Conservation (phyloP, 37 sponge, comb jelly and placozoan genomes). For the Agelas oroides region DNA sequence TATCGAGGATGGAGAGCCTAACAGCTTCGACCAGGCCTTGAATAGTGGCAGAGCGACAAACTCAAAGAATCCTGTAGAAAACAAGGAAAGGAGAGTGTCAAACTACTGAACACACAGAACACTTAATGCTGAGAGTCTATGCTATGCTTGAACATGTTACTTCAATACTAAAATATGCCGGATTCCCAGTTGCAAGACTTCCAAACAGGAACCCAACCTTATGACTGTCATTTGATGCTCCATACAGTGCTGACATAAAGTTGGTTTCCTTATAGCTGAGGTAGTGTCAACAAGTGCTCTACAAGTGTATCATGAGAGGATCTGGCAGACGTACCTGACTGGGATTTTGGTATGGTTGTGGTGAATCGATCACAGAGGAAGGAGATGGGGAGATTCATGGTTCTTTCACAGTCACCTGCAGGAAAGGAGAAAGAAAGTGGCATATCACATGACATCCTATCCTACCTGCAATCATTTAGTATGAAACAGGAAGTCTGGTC, state of each 20-base stretch:
- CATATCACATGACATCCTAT: too few relatives aligned
- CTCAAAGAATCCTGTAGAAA: constrained; percentile 63
- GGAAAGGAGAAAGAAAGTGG: background rate
- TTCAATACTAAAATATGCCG: too few relatives aligned
- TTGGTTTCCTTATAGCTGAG: too few relatives aligned
- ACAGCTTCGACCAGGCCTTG: constrained; percentile 66
- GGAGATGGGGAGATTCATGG: constrained; percentile 69
- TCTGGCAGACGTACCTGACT: constrained; percentile 60
- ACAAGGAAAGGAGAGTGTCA: background rate
- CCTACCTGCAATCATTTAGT: too few relatives aligned
- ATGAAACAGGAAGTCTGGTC: too few relatives aligned
- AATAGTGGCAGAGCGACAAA: constrained; percentile 68
- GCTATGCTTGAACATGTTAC: too few relatives aligned
- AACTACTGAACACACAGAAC: too few relatives aligned
- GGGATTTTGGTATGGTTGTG: constrained; percentile 59
- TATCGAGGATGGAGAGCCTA: constrained; percentile 28
- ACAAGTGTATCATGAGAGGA: too few relatives aligned
- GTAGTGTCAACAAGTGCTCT: too few relatives aligned
- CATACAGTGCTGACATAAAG: too few relatives aligned
- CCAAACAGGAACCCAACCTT: too few relatives aligned
- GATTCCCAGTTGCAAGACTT: background rate
- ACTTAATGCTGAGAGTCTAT: background rate
- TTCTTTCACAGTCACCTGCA: constrained; percentile 67
- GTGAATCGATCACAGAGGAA: constrained; percentile 70
- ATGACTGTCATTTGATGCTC: too few relatives aligned